Evolutionary conservation across 2,113 vertebrate genomes (phyloP), one percentile per base, ranked within the genome.

Genomic region (Stercorarius parasiticus): DNA sequence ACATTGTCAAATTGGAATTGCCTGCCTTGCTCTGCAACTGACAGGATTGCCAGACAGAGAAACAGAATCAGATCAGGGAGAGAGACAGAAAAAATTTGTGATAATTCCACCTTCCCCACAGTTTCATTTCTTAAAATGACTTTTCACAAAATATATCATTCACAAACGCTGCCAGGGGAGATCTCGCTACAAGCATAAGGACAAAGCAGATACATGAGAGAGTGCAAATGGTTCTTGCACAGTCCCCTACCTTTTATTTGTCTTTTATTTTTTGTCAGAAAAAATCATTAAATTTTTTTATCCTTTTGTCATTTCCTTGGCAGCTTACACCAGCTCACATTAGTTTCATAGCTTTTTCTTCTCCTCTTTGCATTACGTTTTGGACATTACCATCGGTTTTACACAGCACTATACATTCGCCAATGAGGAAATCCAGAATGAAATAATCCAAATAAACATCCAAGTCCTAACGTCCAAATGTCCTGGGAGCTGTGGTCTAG

Each of bases 241-340:
- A 89, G 65, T 19, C 38, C 34, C 88, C 53, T 88, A 67, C n/a
- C 59, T 93, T 81, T 25, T 58, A 52, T 88, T 93, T 83, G 26
- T 64, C 59, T 96, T 81, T 53, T 74, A 25, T 47, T 87, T 93
- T 96, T 79, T 88, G 72, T 83, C 86, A 93, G 71, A 77, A 95
- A 65, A 90, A 62, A 82, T 40, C 62, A 82, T 23, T 70, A 25
- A 4, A 1, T 47, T 85, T 84, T 62, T 85, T 86, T 55, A 62
- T 8, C 14, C 14, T 9, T 86, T 47, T 84, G 32, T 82, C 27
- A 74, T 92, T 92, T 84, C 56, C 73, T 82, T 91, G 88, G 77
- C 69, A 79, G 77, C 43, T 69, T 62, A 76, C 34, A 84, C 92
- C 83, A 91, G 65, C n/a, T 94, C 52, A 15, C 12, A 69, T 95